These are phyloP conservation scores for Agrochola litura DNA, from an alignment of 2,888 invertebrate genomes.

Conservation along the genomic window DNA sequence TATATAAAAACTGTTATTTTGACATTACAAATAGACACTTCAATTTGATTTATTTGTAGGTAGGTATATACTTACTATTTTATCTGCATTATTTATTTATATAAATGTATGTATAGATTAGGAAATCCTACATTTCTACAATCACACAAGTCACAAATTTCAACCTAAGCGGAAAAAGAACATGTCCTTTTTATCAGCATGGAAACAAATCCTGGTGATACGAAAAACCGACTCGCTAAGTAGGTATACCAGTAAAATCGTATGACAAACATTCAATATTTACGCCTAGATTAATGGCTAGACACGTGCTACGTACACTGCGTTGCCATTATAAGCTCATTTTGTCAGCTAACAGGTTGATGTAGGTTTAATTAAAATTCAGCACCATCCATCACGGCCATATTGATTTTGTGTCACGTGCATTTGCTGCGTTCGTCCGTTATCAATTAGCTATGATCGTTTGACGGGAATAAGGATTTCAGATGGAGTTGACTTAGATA, in stretches of 20 bases:
- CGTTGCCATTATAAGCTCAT: conserved; percentile 85
- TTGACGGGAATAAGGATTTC: conserved; percentile 68
- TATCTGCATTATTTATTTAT: too few relatives aligned
- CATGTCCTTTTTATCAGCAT: not conserved
- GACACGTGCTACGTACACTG: conserved; percentile 60
- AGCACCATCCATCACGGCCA: conserved; percentile 85
- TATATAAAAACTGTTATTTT: too few relatives aligned
- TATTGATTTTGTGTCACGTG: conserved; percentile 88
- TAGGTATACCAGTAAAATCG: conserved; percentile 14
- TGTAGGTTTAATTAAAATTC: conserved; percentile 89
- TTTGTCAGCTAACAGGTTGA: conserved; percentile 86
- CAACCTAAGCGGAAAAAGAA: not conserved
- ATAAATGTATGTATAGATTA: too few relatives aligned
- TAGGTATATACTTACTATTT: too few relatives aligned
- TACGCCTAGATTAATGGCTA: conserved; percentile 51
- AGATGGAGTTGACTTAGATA: conserved; percentile 28
- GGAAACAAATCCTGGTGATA: not conserved
- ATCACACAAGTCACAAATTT: not conserved
- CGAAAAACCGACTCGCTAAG: not conserved
- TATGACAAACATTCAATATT: conserved; percentile 53
- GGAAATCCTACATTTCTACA: not conserved
- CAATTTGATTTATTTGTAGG: too few relatives aligned
- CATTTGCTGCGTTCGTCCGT: conserved; percentile 80
- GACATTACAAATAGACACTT: too few relatives aligned
- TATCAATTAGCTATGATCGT: conserved; percentile 82